Conservation (phyloP, 92 coral and sea anemone genomes). For the Galaxea fascicularis region DNA sequence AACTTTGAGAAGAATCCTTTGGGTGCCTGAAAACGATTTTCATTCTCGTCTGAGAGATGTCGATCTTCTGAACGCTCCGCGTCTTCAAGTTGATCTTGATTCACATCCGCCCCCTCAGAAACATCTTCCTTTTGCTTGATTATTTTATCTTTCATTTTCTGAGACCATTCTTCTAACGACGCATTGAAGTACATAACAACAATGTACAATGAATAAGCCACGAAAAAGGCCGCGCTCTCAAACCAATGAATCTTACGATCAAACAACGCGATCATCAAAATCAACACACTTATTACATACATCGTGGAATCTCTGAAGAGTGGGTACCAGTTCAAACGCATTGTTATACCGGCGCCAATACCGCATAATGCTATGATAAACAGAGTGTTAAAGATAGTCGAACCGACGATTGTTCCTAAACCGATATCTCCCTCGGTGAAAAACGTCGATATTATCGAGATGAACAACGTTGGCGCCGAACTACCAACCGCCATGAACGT, state of each 20-base stretch:
- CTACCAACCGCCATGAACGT: constrained; percentile 99
- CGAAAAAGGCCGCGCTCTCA: constrained; percentile 84
- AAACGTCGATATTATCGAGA: constrained; percentile 92
- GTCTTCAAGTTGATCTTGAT: constrained; percentile 28
- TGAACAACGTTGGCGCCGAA: constrained; percentile 96
- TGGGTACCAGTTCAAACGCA: constrained; percentile 88
- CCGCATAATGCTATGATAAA: constrained; percentile 95
- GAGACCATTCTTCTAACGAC: constrained; percentile 62
- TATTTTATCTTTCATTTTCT: constrained; percentile 37
- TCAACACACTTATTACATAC: constrained; percentile 83
- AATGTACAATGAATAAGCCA: constrained; percentile 78
- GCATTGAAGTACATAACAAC: constrained; percentile 89
- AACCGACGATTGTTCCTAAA: constrained; percentile 96
- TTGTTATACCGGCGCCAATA: constrained; percentile 79
- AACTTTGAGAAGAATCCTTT: constrained; percentile 68
- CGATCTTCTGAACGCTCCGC: constrained; percentile 53
- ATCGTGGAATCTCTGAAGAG: constrained; percentile 86
- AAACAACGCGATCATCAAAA: constrained; percentile 81
- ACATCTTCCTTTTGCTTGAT: constrained; percentile 17
- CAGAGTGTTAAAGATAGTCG: constrained; percentile 94
- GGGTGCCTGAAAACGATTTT: constrained; percentile 71
- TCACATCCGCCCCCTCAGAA: constrained; percentile 45
- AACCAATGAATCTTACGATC: constrained; percentile 96
- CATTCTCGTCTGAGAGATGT: constrained; percentile 38
- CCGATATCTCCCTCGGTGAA: constrained; percentile 99